Evolutionary conservation across 2,888 invertebrate species (phyloP).

Genomic region (Aporophyla lueneburgensis): DNA sequence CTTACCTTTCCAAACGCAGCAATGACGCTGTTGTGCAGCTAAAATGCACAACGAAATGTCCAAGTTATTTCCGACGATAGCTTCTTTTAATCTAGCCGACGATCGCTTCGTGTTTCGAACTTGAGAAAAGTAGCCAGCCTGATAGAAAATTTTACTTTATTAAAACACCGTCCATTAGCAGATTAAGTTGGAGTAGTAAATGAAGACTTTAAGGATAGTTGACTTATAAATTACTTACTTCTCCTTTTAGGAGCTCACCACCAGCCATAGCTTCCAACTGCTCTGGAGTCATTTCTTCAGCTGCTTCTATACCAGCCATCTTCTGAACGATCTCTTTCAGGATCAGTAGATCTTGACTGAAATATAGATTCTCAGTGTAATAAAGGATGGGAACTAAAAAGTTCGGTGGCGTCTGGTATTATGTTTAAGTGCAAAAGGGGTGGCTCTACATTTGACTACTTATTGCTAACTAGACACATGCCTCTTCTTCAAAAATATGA

Average conservation of each 20-base stretch:
- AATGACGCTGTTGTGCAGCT: conserved; percentile 99
- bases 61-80: conserved; percentile 97
- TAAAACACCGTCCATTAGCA: conserved; percentile 4
- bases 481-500: background rate
- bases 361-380: conserved; percentile 48
- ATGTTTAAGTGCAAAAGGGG: background rate
- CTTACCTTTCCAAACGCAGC: conserved; percentile 95
- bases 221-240: conserved; percentile 94
- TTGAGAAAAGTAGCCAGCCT: conserved; percentile 99
- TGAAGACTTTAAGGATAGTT: background rate
- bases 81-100: conserved; percentile 98
- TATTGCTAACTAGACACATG: background rate
- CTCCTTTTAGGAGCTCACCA: conserved; percentile 98
- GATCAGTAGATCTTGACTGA: conserved; percentile 96
- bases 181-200: background rate
- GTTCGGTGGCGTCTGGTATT: background rate
- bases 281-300: conserved; percentile 98
- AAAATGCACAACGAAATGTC: conserved; percentile 98
- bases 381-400: background rate
- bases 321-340: conserved; percentile 99
- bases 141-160: conserved; percentile 67
- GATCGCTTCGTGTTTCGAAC: conserved; percentile 99
- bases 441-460: background rate
- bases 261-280: conserved; percentile 99
- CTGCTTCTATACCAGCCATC: conserved; percentile 99